Evolutionary conservation across 2,888 invertebrate species (phyloP), one percentile per base, ranked within the genome.

Genomic region (Cryptocheilus praepositus): DNA sequence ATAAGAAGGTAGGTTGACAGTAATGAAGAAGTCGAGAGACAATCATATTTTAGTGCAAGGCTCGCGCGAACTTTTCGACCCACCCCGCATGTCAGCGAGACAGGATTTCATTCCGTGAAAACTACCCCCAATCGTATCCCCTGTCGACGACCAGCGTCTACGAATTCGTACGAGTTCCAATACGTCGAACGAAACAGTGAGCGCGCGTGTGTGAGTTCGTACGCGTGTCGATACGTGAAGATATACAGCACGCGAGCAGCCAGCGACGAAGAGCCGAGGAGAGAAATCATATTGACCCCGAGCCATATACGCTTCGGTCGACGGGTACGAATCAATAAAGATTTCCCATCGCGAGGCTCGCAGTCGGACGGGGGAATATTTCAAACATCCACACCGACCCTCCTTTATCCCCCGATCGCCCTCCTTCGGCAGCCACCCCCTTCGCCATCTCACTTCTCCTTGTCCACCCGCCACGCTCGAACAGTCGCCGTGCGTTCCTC

Each of bases 271-370:
- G 53, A 53, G 18, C 36, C 22, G 21, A 67, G 61, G 65, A 70
- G 77, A 78, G 76, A 79, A 82, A 84, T 84, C 82, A 82, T 83
- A 86, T 84, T 84, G 86, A 85, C 85, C 84, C 78, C 78, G 80
- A 77, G 80, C 79, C 76, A 79, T 81, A 78, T 77, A 81, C 79
- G 80, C 74, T 74, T 76, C 76, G 75, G 68, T 75, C 79, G 81
- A 78, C 76, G 81, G 82, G 77, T 81, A 81, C 82, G 83, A 87
- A 87, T 88, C 88, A 85, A 88, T 88, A 86, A 84, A 86, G 86
- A 87, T 86, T 86, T 86, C 77, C 84, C 79, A 82, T 82, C 83
- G 83, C 82, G 76, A 80, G 81, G 64, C 67, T 79, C 69, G 62
- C 69, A 80, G 66, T 73, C 76, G 74, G 73, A 79, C 69, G 73